Conservation (phyloP, 2,888 invertebrate species). For the Macrosiphum euphorbiae region DNA sequence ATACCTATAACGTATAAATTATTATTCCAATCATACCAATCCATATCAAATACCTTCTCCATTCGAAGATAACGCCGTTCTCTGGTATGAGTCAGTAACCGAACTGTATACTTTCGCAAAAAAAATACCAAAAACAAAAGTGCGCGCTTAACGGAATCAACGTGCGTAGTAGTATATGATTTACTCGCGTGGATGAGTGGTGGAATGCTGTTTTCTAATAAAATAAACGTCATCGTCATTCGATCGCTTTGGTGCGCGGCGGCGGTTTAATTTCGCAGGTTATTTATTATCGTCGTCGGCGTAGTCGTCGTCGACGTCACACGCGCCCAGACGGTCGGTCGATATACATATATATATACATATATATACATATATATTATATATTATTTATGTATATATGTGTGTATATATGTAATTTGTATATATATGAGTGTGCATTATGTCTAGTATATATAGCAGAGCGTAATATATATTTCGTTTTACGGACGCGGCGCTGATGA, state of each 20-base stretch:
- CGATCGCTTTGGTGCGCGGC: background rate
- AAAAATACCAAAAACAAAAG: background rate
- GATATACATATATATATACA: background rate
- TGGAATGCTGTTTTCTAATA: background rate
- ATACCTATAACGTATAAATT: background rate
- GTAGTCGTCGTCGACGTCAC: background rate
- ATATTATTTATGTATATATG: background rate
- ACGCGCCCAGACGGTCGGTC: background rate
- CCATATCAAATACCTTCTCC: background rate
- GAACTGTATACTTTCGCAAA: background rate
- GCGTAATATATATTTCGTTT: background rate
- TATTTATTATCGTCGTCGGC: background rate
- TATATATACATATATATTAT: too few species aligned
- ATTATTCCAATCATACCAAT: background rate
- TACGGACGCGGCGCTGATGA: background rate
- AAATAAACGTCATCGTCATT: constrained; percentile 29
- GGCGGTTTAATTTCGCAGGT: constrained; percentile 14
- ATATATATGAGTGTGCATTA: background rate
- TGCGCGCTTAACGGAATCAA: background rate
- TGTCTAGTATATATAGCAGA: background rate
- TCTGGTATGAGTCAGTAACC: background rate
- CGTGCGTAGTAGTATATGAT: background rate
- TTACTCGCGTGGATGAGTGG: background rate
- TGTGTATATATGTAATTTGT: background rate
- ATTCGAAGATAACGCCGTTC: background rate